These are phyloP conservation scores for Diorhabda elongata DNA, from an alignment of 1,140 invertebrate genomes.

Conservation along the genomic window DNA sequence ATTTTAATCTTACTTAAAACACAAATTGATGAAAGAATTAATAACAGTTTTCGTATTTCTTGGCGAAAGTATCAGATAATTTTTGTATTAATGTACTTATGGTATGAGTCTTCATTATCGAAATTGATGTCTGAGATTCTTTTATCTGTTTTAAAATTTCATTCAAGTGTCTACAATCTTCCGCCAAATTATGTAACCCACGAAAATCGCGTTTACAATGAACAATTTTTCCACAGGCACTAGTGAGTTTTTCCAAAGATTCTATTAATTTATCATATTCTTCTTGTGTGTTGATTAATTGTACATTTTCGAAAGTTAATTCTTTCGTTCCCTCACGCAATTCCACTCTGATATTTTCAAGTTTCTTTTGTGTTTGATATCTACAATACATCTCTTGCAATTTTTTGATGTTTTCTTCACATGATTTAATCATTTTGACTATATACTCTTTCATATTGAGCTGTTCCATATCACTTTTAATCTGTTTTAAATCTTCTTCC, in stretches of 20 bases:
- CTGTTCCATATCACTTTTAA: conserved; percentile 10
- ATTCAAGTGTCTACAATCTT: conserved; percentile 9
- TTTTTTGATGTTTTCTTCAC: conserved; percentile 8
- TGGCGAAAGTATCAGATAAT: neutral
- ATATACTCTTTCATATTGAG: conserved; percentile 11
- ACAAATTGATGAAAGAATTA: too few species aligned
- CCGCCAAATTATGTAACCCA: conserved; percentile 16
- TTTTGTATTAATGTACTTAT: neutral
- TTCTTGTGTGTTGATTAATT: conserved; percentile 19
- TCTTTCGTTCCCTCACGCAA: conserved; percentile 10
- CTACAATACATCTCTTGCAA: conserved; percentile 12
- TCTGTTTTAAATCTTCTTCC: conserved; percentile 9
- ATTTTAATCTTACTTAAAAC: too few species aligned
- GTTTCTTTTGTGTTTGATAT: conserved; percentile 13
- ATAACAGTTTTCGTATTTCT: neutral
- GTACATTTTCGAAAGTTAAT: conserved; percentile 19
- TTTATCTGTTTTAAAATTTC: conserved; percentile 7
- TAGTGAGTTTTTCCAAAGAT: conserved; percentile 6
- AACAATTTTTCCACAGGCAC: conserved; percentile 12
- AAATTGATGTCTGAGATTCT: conserved; percentile 10
- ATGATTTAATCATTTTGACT: conserved; percentile 9
- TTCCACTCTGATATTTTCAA: conserved; percentile 4
- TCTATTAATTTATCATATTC: conserved; percentile 23
- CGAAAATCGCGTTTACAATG: conserved; percentile 15
- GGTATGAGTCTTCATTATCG: neutral